These are phyloP conservation scores for Crypturellus undulatus DNA, from an alignment of 2,113 vertebrate species.

Conservation along the genomic window DNA sequence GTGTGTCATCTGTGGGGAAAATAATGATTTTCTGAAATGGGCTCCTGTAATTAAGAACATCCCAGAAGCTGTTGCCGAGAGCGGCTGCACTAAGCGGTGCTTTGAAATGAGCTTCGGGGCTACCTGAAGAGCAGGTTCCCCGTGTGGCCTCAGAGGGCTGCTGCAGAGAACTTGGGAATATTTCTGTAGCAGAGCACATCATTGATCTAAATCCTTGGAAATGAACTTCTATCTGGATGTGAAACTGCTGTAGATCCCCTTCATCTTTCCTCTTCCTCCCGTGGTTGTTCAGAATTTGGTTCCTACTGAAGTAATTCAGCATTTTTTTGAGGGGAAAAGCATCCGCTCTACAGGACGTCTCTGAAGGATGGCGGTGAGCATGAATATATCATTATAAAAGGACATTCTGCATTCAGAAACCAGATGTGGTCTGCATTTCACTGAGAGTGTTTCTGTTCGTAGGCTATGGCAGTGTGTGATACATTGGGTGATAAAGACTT, in stretches of 20 bases:
- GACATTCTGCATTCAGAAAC: slow-evolving; percentile 33
- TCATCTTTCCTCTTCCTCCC: background rate
- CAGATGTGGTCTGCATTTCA: slow-evolving; percentile 23
- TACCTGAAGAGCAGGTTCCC: background rate
- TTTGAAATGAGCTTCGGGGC: background rate
- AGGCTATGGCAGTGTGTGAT: background rate
- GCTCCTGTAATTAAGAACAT: background rate
- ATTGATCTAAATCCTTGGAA: background rate
- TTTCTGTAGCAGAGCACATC: background rate
- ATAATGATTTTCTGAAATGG: background rate
- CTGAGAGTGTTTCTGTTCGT: background rate
- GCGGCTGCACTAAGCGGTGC: background rate
- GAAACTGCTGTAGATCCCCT: background rate
- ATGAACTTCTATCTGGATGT: background rate
- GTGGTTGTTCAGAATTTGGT: background rate
- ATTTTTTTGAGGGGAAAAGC: background rate
- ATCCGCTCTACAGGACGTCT: slow-evolving; percentile 2
- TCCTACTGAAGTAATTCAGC: background rate
- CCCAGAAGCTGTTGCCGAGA: background rate
- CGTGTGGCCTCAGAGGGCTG: background rate
- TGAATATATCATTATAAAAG: slow-evolving; percentile 56
- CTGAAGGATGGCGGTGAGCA: slow-evolving; percentile 1
- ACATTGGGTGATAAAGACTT: background rate
- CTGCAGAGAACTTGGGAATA: background rate
- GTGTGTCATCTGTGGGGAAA: background rate